phyloP scores from a whole-genome alignment of 2,888 invertebrate species.

The Morpho deidamia region DNA sequence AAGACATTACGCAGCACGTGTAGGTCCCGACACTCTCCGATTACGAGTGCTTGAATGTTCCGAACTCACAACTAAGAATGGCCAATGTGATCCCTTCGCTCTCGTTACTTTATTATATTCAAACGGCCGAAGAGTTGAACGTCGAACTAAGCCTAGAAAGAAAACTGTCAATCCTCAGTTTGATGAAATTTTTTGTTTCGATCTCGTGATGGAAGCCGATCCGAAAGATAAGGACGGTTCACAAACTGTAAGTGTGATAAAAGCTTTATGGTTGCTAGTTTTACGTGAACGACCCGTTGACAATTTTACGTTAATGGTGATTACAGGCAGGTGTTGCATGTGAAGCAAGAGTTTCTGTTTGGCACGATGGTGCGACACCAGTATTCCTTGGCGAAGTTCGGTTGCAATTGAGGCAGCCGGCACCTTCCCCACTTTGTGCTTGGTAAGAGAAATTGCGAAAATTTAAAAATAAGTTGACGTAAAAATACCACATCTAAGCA shows the following conservation, averaged over 20 bases:
- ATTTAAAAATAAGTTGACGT: no score
- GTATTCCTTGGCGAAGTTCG: slow-evolving; percentile 94
- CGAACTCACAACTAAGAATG: slow-evolving; percentile 92
- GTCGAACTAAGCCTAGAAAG: slow-evolving; percentile 91
- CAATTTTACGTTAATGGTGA: not conserved
- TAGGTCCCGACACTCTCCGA: slow-evolving; percentile 68
- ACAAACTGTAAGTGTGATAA: slow-evolving; percentile 67
- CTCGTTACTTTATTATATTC: slow-evolving; percentile 88
- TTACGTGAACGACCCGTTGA: not conserved
- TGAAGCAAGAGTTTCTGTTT: slow-evolving; percentile 89
- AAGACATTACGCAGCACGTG: slow-evolving; percentile 65
- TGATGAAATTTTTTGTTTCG: slow-evolving; percentile 91
- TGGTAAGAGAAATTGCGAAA: slow-evolving; percentile 76
- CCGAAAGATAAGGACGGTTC: slow-evolving; percentile 72
- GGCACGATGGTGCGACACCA: slow-evolving; percentile 91
- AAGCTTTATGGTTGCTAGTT: not conserved
- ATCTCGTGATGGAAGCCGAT: slow-evolving; percentile 79
- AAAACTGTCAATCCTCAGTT: slow-evolving; percentile 94
- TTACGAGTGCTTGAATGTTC: slow-evolving; percentile 89
- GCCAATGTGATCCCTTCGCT: slow-evolving; percentile 94
- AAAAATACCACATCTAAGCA: no score
- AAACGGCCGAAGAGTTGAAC: slow-evolving; percentile 87
- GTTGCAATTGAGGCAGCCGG: slow-evolving; percentile 84
- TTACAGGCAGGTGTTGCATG: slow-evolving; percentile 82
- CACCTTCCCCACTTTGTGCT: slow-evolving; percentile 73